These are phyloP conservation scores for Parazoanthus darwini DNA, from an alignment of 92 coral and sea anemone species.

Conservation along the genomic window DNA sequence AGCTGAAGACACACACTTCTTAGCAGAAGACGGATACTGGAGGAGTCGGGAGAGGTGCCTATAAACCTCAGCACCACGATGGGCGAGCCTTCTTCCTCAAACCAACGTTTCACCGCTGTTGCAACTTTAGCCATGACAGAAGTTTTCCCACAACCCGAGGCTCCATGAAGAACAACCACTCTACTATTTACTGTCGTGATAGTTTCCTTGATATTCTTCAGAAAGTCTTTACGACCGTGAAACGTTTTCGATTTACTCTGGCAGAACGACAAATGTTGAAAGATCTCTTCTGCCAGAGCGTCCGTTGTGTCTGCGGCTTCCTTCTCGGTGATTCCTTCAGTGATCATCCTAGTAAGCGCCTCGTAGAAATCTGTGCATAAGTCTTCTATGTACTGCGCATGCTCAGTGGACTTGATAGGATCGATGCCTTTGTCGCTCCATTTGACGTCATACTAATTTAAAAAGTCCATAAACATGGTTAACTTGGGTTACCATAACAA, in stretches of 20 bases:
- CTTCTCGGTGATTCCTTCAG: conserved; percentile 71
- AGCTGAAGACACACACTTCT: conserved; percentile 86
- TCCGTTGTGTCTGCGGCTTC: conserved; percentile 72
- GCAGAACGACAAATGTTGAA: conserved; percentile 89
- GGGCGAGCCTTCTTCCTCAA: conserved; percentile 66
- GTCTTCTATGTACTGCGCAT: conserved; percentile 79
- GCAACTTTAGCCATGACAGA: conserved; percentile 94
- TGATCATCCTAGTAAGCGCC: conserved; percentile 71
- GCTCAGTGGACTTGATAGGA: conserved; percentile 62
- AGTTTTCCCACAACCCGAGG: conserved; percentile 98
- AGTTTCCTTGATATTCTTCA: conserved; percentile 57
- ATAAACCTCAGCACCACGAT: conserved; percentile 82
- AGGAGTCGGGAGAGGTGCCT: conserved; percentile 93
- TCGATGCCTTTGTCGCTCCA: conserved; percentile 92
- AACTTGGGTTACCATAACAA: background rate
- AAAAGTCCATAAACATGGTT: background rate
- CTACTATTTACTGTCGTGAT: conserved; percentile 61
- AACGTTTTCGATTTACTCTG: conserved; percentile 86
- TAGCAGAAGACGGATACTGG: conserved; percentile 78
- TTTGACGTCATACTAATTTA: conserved; percentile 61
- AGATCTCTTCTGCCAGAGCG: conserved; percentile 79
- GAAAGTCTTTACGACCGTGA: conserved; percentile 75
- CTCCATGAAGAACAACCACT: conserved; percentile 77
- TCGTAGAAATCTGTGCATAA: conserved; percentile 79
- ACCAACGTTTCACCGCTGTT: conserved; percentile 67